These are phyloP conservation scores for Cnemophilus loriae DNA, from an alignment of 2,113 vertebrate species.

Conservation along the genomic window DNA sequence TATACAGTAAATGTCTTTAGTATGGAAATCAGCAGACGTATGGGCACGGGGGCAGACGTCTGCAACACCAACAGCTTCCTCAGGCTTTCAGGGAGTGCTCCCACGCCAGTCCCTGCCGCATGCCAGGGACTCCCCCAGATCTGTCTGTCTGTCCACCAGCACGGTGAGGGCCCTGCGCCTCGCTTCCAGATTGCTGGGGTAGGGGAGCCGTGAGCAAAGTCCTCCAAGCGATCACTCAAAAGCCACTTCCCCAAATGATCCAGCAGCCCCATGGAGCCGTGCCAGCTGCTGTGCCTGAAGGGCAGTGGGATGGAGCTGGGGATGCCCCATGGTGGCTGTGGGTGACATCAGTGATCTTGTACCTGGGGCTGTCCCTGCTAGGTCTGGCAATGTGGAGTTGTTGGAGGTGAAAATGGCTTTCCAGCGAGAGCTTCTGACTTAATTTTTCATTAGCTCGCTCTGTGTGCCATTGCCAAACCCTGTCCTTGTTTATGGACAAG, in stretches of 20 bases:
- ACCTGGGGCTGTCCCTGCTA: background rate
- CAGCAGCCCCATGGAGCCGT: fast-evolving
- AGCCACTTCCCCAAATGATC: background rate
- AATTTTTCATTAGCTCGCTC: background rate
- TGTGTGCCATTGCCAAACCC: background rate
- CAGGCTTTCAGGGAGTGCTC: background rate
- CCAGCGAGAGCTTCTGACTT: background rate
- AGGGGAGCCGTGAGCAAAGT: background rate
- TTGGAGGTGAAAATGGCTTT: background rate
- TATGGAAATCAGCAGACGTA: conserved; percentile 38
- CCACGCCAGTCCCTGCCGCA: fast-evolving
- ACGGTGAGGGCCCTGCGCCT: fast-evolving
- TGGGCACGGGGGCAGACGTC: background rate
- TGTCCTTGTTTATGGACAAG: background rate
- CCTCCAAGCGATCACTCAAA: background rate
- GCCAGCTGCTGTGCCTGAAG: background rate
- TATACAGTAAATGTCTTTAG: conserved; percentile 54
- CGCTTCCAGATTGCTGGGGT: background rate
- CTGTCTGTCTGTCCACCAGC: fast-evolving
- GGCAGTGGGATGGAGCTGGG: background rate
- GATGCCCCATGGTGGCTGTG: background rate
- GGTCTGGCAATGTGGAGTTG: background rate
- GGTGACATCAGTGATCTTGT: fast-evolving
- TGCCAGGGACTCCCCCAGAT: fast-evolving
- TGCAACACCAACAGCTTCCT: conserved; percentile 7